phyloP scores from a whole-genome alignment of 2,888 invertebrate species.

The Argyra leucocephala region DNA sequence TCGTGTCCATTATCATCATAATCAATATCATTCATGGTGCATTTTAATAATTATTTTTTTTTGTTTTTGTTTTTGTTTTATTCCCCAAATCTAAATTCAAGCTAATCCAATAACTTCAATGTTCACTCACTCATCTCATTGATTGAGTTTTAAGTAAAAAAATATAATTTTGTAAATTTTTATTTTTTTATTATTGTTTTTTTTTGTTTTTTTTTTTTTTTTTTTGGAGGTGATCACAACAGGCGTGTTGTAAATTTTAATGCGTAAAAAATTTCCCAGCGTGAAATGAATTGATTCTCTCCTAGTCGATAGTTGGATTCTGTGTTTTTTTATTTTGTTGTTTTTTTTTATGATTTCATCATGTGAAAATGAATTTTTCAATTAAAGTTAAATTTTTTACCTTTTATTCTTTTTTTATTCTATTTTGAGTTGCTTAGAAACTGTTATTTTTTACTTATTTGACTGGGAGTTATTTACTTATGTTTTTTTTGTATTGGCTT shows the following conservation, averaged over 20 bases:
- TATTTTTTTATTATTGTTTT: not conserved
- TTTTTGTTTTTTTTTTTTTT: not conserved
- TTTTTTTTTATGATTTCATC: slow-evolving; percentile 17
- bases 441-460: too few species aligned
- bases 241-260: not conserved
- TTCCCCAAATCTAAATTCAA: too few species aligned
- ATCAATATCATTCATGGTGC: not conserved
- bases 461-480: too few species aligned
- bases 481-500: too few species aligned
- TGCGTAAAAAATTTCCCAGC: slow-evolving; percentile 6
- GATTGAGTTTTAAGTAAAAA: too few species aligned
- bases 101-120: too few species aligned
- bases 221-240: not conserved
- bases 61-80: not conserved
- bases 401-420: too few species aligned
- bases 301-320: slow-evolving; percentile 26
- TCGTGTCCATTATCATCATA: not conserved
- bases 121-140: too few species aligned
- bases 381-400: not conserved
- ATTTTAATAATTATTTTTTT: not conserved
- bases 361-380: slow-evolving; percentile 4
- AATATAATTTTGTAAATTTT: too few species aligned
- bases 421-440: too few species aligned
- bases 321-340: slow-evolving; percentile 22
- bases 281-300: not conserved